Percentiles rank a stretch among this genome's conserved stretches.
Evolutionary conservation across 2,888 invertebrate genomes (phyloP).

Genomic region (Cerastoderma edule): DNA sequence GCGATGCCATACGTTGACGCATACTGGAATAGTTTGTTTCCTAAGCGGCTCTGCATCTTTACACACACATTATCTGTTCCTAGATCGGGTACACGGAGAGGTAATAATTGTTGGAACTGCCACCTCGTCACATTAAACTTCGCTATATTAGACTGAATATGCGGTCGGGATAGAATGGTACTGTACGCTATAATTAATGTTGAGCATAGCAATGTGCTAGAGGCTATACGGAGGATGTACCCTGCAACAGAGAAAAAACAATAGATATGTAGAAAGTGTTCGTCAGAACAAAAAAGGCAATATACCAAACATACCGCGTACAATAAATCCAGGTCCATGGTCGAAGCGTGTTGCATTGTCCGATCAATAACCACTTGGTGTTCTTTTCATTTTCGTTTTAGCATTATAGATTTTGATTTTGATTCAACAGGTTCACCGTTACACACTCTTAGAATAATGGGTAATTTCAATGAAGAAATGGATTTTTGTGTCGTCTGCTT

Average conservation of each 20-base stretch:
- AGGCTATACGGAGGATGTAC: neutral
- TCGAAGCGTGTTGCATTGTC: no score
- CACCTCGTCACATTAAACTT: slow-evolving; percentile 14
- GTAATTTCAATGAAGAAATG: no score
- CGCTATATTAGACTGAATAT: slow-evolving; percentile 4
- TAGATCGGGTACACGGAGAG: neutral
- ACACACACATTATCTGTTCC: slow-evolving; percentile 2
- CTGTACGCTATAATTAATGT: slow-evolving; percentile 3
- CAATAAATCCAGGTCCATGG: no score
- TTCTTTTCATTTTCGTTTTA: no score
- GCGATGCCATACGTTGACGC: slow-evolving; percentile 16
- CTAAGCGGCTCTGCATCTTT: slow-evolving; percentile 1
- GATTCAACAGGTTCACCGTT: no score
- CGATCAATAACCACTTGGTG: no score
- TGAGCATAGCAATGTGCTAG: neutral
- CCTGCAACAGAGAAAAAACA: slow-evolving; percentile 13
- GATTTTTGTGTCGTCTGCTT: no score
- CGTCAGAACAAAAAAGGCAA: no score
- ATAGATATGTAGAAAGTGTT: no score
- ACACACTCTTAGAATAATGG: no score
- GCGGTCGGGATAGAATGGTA: neutral
- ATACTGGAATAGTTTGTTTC: slow-evolving; percentile 24
- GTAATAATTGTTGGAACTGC: neutral
- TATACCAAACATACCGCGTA: no score
- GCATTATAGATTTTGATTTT: no score